phyloP scores from a whole-genome alignment of 2,888 invertebrate genomes.

The Eledone cirrhosa region DNA sequence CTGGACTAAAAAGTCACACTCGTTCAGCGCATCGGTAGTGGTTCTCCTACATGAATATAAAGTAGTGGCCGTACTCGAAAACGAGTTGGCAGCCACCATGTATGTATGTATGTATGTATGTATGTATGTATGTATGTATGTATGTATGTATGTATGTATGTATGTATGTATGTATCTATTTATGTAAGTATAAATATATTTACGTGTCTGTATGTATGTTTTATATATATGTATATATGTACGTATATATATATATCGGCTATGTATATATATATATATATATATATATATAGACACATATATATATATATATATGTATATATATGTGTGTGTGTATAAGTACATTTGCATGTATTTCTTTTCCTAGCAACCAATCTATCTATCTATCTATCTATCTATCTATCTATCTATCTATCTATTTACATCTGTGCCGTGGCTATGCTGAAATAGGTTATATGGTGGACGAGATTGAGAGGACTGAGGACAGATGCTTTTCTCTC shows the following conservation, averaged over 20 bases:
- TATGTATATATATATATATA: neutral
- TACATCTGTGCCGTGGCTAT: too few species aligned
- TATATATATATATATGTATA: neutral
- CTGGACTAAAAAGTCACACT: too few species aligned
- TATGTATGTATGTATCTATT: too few species aligned
- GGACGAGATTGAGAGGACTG: too few species aligned
- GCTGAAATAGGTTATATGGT: too few species aligned
- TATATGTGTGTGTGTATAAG: neutral
- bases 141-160: neutral
- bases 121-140: neutral
- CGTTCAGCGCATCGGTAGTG: too few species aligned
- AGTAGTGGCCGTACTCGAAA: too few species aligned
- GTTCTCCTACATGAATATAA: too few species aligned
- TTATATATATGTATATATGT: neutral
- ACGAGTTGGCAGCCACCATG: neutral
- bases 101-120: neutral
- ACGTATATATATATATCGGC: neutral
- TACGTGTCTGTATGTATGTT: neutral
- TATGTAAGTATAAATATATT: too few species aligned
- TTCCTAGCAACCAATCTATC: neutral
- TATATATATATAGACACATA: neutral
- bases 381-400: slow-evolving; percentile 8
- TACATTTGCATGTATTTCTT: neutral
- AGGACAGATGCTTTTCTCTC: too few species aligned
- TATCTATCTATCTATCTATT: neutral